Conservation (phyloP, 1,140 invertebrate species). For the Bicyclus anynana region DNA sequence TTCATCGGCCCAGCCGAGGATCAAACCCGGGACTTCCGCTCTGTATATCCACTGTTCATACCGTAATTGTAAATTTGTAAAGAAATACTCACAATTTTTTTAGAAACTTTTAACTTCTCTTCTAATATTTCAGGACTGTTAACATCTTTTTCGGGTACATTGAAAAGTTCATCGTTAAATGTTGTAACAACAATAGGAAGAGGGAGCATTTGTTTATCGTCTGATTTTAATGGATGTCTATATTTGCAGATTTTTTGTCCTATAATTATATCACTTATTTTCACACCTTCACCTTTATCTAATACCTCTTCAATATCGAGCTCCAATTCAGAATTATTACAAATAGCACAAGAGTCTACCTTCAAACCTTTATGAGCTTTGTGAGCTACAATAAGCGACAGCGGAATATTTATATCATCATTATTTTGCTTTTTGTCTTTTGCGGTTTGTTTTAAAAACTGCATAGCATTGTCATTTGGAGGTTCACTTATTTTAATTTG, state of each 20-base stretch:
- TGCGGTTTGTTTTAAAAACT: slow-evolving; percentile 36
- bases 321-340: slow-evolving; percentile 41
- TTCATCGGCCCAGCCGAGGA: too few species aligned
- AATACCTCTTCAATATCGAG: slow-evolving; percentile 36
- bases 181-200: slow-evolving; percentile 33
- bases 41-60: too few species aligned
- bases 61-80: too few species aligned
- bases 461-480: slow-evolving; percentile 37
- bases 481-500: slow-evolving; percentile 32
- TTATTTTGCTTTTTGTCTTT: slow-evolving; percentile 15
- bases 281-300: slow-evolving; percentile 14
- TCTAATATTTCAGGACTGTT: neutral
- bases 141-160: neutral
- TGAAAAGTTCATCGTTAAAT: slow-evolving; percentile 15
- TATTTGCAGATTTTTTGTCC: slow-evolving; percentile 48
- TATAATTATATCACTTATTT: slow-evolving; percentile 40
- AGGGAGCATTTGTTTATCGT: slow-evolving; percentile 23
- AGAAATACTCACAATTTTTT: too few species aligned
- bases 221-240: slow-evolving; percentile 26
- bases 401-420: slow-evolving; percentile 25
- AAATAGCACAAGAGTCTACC: slow-evolving; percentile 27
- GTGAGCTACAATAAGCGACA: slow-evolving; percentile 18
- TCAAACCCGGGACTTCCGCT: too few species aligned
- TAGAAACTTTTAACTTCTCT: neutral
- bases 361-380: slow-evolving; percentile 25